Base-by-base conservation (phyloP, 2,888 invertebrate species). In the Cryptophagus acutangulus region DNA sequence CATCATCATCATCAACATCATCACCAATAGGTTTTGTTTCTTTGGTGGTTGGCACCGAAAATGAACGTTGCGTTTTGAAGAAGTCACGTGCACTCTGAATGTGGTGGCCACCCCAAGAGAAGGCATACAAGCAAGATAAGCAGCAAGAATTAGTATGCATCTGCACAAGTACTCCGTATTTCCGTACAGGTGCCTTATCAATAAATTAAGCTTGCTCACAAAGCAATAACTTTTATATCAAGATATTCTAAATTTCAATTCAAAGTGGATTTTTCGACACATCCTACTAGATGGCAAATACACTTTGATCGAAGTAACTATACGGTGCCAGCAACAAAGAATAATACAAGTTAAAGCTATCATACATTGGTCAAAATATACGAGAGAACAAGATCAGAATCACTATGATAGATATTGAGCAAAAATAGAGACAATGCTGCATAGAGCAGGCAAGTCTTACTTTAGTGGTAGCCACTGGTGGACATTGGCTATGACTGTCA, bases 11-110 rank as follows among this genome's bases (percentile, higher is more conserved):
- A 48, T 72, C 72, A 42, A 67, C 16, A 31, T 31, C 31, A 48
- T 43, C 71, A 52, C 72, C 71, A 45, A 62, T 61, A 40, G 70
- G 31, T 73, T 76, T 63, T 71, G 81, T 63, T 69, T 86, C 87
- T 76, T 90, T 90, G 45, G 90, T 84, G 26, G 89, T 88, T 49
- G 92, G 92, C 72, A 92, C 88, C 62, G 91, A 92, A 71, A 90
- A 89, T 56, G 91, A 91, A 64, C 92, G 80, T 76, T 90, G 90
- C 56, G 89, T 89, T 76, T 90, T 90, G 74, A 89, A 89, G 74
- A 85, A 81, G 76, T 87, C 82, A 75, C 83, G 77, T 72, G 81
- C 79, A 67, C 77, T 71, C 75, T 75, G 59, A 54, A 59, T 48
- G 34, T 57, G 61, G 59, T 62, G 61, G 57, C 58, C 61, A 31